phyloP scores from a whole-genome alignment of 1,140 invertebrate genomes.

The Nasonia longicornis region DNA sequence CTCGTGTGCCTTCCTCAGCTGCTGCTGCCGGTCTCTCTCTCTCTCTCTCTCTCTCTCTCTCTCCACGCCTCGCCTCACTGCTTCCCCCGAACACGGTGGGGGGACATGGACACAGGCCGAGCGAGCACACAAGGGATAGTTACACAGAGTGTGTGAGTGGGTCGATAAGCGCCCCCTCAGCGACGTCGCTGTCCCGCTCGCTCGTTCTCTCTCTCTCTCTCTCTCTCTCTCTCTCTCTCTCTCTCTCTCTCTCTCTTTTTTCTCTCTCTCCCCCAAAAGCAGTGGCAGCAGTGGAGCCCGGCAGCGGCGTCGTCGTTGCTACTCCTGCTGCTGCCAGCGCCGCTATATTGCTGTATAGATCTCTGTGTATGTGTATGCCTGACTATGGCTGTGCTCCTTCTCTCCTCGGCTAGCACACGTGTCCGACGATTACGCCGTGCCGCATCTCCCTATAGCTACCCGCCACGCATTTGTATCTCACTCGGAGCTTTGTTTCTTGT shows the following conservation, averaged over 20 bases:
- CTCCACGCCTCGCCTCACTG: neutral
- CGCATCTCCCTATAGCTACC: neutral
- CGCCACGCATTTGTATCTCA: neutral
- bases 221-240: neutral
- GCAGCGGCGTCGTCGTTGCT: neutral
- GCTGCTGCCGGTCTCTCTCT: neutral
- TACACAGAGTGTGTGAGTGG: constrained; percentile 44
- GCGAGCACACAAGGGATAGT: constrained; percentile 1
- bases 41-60: neutral
- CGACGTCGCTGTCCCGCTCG: constrained; percentile 44
- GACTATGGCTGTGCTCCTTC: neutral
- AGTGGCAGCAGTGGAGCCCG: neutral
- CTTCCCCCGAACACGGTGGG: neutral
- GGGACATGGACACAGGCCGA: neutral
- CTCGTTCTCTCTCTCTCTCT: constrained; percentile 18
- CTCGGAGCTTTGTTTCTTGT: neutral
- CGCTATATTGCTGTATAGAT: neutral
- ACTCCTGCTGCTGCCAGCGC: neutral
- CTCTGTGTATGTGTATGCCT: neutral
- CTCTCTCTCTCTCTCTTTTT: neutral
- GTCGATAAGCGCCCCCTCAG: constrained; percentile 58
- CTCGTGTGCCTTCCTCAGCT: neutral
- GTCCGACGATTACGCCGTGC: neutral
- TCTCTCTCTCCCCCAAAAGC: constrained; percentile 6
- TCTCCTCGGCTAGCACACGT: neutral